Base-by-base conservation (phyloP, 1,140 invertebrate species). In the Pissodes strobi region DNA sequence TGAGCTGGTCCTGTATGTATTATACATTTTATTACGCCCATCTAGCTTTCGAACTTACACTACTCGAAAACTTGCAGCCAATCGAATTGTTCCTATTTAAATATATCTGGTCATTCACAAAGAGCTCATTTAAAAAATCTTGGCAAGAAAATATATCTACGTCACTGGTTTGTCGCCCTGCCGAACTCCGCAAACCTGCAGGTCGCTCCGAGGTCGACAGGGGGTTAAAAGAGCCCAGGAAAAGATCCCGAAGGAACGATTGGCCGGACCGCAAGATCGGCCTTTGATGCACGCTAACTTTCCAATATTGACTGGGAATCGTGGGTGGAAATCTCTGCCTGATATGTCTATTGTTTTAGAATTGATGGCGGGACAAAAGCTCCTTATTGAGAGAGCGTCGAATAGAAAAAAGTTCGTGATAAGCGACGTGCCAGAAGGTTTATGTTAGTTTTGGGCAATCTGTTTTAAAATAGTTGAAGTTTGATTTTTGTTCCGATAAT, bases 241-340 rank as follows among this genome's bases (percentile, higher is more conserved):
- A n/a, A n/a, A n/a, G n/a, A 27, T 63, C 66, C 59, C 66, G 30
- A 27, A 58, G 66, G 66, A 67, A 63, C 66, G 66, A 67, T 67
- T 63, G 59, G 48, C 51, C 56, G 22, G 43, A 52, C 66, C 48
- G 15, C 27, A 43, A 63, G 53, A 67, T 67, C 53, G 55, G 41
- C 25, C 59, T 48, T 49, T 67, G 66, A 67, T 67, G 63, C 59
- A 53, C 59, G 60, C 59, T 67, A 67, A 67, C 66, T 67, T 62
- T 45, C 53, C 59, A 49, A 63, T 61, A 67, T 67, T 67, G 66
- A 58, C 59, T 51, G 46, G 27, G 12, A 59, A 58, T 58, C 55
- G 6, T 12, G 22, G 49, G 49, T 23, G 49, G 41, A 45, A 25
- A 51, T 49, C 15, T 10, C 18, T 21, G 25, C 25, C 19, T 12